Conservation (phyloP, 2,797 vertebrate genomes). For the Morelia viridis region DNA sequence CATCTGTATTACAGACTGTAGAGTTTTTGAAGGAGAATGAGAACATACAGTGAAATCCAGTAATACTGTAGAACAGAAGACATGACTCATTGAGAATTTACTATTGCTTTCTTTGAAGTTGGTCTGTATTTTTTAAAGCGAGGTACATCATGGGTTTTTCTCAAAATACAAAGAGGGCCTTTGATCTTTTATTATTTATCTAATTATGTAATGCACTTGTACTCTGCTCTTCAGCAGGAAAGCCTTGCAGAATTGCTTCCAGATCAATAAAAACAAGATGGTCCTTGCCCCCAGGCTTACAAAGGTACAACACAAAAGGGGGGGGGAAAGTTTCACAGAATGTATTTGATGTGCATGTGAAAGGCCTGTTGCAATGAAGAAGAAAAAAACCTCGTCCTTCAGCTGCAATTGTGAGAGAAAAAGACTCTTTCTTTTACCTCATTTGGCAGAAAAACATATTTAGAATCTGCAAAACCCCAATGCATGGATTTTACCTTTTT, state of each 20-base stretch:
- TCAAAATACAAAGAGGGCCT: not conserved
- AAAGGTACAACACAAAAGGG: not conserved
- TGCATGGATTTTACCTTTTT: not conserved
- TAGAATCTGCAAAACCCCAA: not conserved
- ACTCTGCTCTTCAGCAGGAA: not conserved
- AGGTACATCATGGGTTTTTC: not conserved
- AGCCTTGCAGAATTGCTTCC: not conserved
- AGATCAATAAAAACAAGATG: not conserved
- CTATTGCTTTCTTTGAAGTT: conserved; percentile 3
- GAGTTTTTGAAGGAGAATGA: not conserved
- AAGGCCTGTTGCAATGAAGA: not conserved
- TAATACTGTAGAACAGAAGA: not conserved
- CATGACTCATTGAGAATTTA: not conserved
- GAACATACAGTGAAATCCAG: conserved; percentile 17
- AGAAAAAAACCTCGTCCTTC: no score
- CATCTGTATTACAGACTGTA: not conserved
- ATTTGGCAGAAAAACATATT: not conserved
- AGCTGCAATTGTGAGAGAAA: not conserved
- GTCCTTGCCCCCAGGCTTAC: not conserved
- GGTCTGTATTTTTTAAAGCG: not conserved
- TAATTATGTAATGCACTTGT: not conserved
- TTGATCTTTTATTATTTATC: conserved; percentile 6
- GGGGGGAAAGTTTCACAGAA: not conserved
- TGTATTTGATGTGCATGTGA: not conserved
- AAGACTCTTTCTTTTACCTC: not conserved